Evolutionary conservation across 2,888 invertebrate species (phyloP), one percentile per base, ranked within the genome.

Genomic region (Nymphalis urticae): DNA sequence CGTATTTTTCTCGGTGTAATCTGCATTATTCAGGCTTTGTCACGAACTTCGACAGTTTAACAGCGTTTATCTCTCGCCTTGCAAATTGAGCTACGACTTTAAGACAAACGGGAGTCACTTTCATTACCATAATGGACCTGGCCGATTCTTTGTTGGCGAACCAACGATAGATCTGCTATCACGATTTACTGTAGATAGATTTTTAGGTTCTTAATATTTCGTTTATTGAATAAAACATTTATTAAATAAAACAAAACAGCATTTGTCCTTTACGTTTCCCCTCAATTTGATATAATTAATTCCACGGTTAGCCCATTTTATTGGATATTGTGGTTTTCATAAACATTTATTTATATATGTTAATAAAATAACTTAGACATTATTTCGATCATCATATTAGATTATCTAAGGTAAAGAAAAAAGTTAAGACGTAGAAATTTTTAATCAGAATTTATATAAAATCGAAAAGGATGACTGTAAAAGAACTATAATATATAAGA

Each of bases 21-120:
- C 92, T 92, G 90, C 92, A 92, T 92, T 92, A 92, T 92, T 92
- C 92, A 92, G 91, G 89, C 92, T 90, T 89, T 89, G 92, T 91
- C 91, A 91, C 92, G 91, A 91, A 91, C 90, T 92, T 92, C 91
- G 92, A 92, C 92, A 91, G 92, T 92, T 92, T 92, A 92, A 91
- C 92, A 91, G 90, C 92, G 91, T 92, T 92, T 92, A 92, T 92
- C 92, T 92, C 90, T 89, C 90, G 89, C 89, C 89, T 92, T 90
- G 92, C 92, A 92, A 92, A 92, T 92, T 92, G 92, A 92, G 92
- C 91, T 89, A 90, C 92, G 92, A 92, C 91, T 92, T 92, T 88
- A 90, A 92, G 92, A 92, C 92, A 92, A 92, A 92, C 92, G 90
- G 90, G 88, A 91, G 87, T 90, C 90, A 88, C 88, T 91, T 90